Evolutionary conservation across 2,888 invertebrate genomes (phyloP), one percentile per base, ranked within the genome.

Genomic region (Agrilus mali): DNA sequence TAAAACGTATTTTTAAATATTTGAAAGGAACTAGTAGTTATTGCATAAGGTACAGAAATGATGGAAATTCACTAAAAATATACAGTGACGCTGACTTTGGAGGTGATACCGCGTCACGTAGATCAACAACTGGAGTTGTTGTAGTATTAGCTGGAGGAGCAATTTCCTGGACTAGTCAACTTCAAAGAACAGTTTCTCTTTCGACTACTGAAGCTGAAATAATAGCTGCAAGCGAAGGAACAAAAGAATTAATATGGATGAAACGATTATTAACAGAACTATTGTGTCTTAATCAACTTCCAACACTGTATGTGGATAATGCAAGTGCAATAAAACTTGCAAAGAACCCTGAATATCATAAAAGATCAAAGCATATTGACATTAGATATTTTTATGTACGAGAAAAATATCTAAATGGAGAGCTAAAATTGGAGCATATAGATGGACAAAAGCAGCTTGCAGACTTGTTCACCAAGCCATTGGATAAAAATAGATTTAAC

Each of bases 131-230:
- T 15, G 49, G 53, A 17, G 33, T 44, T 12, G 45, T 55, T 12
- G 50, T 52, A 41, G 27, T 47, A 33, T 44, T 53, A 15, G 46
- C 50, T 20, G 49, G 48, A 13, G 54, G 55, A 22, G 43, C 52
- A 1, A 49, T 62, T 3, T 49, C 52, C 1, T 61, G 59, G 60
- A 32, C 40, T n/a, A 60, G 58, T 32, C 45, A 54, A 43, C 38
- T 53, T 33, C 61, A 62, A 47, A 42, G 50, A 40, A 46, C 47
- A 6, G 57, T 61, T 12, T 47, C 57, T 13, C 47, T 58, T 20
- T 60, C 56, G 1, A 56, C 58, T n/a, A 60, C 56, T 7, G 51
- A 54, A 44, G 49, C 59, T 1, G 58, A 60, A 42, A 50, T 55
- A 35, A 52, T 60, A 10, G 58, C 60, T 14, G 58, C 55, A 6